phyloP scores from a whole-genome alignment of 1,140 invertebrate genomes.

The Chrysopa pallens region DNA sequence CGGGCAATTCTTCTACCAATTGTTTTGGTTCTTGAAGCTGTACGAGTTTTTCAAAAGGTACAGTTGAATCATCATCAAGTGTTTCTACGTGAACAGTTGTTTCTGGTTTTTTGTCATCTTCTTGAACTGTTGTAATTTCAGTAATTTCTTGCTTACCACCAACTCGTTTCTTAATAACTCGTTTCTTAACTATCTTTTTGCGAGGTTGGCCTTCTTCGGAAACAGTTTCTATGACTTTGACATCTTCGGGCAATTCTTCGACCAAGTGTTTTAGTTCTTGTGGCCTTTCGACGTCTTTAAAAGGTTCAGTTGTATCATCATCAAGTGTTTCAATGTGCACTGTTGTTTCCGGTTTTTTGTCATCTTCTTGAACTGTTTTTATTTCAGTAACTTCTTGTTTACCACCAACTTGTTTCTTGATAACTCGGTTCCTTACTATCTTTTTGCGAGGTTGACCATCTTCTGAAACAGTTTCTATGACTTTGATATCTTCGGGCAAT shows the following conservation, averaged over 20 bases:
- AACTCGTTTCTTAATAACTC: conserved; percentile 13
- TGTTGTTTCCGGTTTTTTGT: conserved; percentile 1
- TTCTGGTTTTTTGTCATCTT: no score
- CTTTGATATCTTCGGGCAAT: conserved; percentile 1
- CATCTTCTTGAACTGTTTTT: conserved; percentile 14
- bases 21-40: no score
- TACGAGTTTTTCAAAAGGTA: no score
- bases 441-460: conserved; percentile 3
- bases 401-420: conserved; percentile 17
- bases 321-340: background rate
- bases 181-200: conserved; percentile 13
- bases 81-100: no score
- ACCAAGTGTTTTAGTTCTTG: no score
- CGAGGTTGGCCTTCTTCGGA: conserved; percentile 14
- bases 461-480: conserved; percentile 2
- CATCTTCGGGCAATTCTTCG: conserved; percentile 12
- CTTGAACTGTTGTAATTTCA: no score
- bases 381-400: conserved; percentile 18
- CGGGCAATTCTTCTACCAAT: no score
- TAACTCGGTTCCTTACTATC: conserved; percentile 15
- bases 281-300: background rate
- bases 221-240: conserved; percentile 8
- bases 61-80: no score
- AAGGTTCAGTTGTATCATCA: conserved; percentile 5
- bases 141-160: no score